Base-by-base conservation (phyloP, 2,113 vertebrate genomes). In the Epinephelus cyanopodus region DNA sequence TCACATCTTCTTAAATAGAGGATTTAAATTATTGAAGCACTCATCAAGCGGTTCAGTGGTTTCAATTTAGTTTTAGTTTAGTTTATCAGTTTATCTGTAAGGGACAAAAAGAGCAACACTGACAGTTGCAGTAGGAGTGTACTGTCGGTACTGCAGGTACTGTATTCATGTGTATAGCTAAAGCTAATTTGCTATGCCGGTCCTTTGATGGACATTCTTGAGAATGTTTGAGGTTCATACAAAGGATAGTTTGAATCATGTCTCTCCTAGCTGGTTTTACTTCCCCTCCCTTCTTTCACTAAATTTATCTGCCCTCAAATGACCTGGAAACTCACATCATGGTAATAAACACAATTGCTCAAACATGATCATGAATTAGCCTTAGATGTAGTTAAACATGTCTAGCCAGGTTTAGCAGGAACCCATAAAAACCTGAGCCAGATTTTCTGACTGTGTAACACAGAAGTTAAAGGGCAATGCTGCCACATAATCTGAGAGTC, bases 371-470 rank as follows among this genome's bases (percentile, higher is more conserved):
- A 52, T 42, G 54, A 86, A 89, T 85, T 85, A 81, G 33, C 42
- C 69, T 68, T 63, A 50, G 65, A 79, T 77, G 74, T 64, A 60
- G 63, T 68, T 29, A 83, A 90, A 91, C 90, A 76, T 83, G 88
- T 76, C 82, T 58, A 54, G 66, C 25, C 82, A 81, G 42, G 86
- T 90, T 83, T n/a, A 77, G 58, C 66, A 66, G 61, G 37, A 80
- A 23, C 77, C 39, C 62, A 66, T 81, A 76, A 72, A 79, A 76
- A 27, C 19, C 47, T 15, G 62, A 83, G 58, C 42, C 63, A 53
- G n/a, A 56, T 73, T 65, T 70, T 60, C 45, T 42, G 48, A 72
- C 45, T 66, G 70, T 52, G 14, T 65, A 66, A 65, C 27, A 21
- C 64, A 61, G 27, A 56, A 37, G 37, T 64, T 66, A 53, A 56